Evolutionary conservation across 2,113 vertebrate genomes (phyloP), one percentile per base, ranked within the genome.

Genomic region (Nyctereutes procyonoides): DNA sequence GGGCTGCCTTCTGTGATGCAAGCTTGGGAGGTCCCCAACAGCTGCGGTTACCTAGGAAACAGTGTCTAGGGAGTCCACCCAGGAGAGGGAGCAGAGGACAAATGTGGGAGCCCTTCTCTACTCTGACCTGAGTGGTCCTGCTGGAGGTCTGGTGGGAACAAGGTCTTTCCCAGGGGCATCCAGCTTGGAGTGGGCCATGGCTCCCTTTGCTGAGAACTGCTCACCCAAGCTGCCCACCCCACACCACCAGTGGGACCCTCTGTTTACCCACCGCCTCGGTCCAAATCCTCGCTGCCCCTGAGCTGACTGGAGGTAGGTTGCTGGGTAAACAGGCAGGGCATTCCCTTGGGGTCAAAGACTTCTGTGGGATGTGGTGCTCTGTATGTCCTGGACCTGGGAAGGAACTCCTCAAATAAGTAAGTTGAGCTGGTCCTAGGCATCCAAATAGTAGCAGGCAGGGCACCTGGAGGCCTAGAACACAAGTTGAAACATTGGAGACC

Each of bases 261-360:
- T 35, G 43, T 58, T 65, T 28, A 35, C 55, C 62, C n/a, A 17
- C 51, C 28, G 6, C 60, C 77, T 80, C 35, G 10, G 74, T 63
- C 32, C 71, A 56, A 13, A 24, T 35, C 22, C 60, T 79, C 56
- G 8, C 43, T 0, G 86, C 15, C 53, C 53, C 90, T 80, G 53
- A 88, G 30, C 4, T 63, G 62, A 63, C 56, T 0, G 0, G 55
- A 65, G 48, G 48, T 73, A 43, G 62, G 77, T 71, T 0, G 0
- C 28, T 0, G 0, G 74, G 32, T 16, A 16, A 51, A 16, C 56
- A 94, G 56, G 56, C 56, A 17, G 62, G 43, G 30, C 35, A 2
- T 55, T 89, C 55, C 48, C 55, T 58, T 24, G 48, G 63, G 22
- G n/a, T 73, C 73, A 19, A 17, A 17, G 48, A 43, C 93, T 24